Evolutionary conservation across 1,140 invertebrate genomes (phyloP).

Genomic region (Eueides isabella): DNA sequence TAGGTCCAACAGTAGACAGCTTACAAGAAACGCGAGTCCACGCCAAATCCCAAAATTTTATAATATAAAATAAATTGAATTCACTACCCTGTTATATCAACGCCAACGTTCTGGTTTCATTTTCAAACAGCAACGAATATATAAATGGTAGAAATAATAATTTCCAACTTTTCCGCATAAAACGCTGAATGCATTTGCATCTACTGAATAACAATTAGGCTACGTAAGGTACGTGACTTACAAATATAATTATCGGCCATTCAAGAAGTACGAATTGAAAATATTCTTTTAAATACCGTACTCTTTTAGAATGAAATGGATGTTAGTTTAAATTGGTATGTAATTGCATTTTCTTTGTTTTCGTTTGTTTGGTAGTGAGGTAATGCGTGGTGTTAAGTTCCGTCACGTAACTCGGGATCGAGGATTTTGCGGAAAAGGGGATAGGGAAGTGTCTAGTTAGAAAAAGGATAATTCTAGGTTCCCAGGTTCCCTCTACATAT

Average conservation of each 20-base stretch:
- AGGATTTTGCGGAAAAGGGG: no score
- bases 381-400: no score
- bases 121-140: slow-evolving; percentile 1
- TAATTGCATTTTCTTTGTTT: neutral
- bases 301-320: neutral
- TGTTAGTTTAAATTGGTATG: neutral
- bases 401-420: no score
- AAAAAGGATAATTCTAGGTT: no score
- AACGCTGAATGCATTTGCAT: slow-evolving; percentile 39
- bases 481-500: no score
- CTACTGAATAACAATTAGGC: slow-evolving; percentile 31
- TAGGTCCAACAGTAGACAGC: no score
- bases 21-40: no score
- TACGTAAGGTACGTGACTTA: slow-evolving; percentile 36
- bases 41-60: no score
- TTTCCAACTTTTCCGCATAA: slow-evolving; percentile 27
- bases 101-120: neutral
- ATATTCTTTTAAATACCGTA: slow-evolving; percentile 14
- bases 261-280: slow-evolving; percentile 2
- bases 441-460: no score
- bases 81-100: neutral
- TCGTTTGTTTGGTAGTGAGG: no score
- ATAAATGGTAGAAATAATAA: slow-evolving; percentile 20
- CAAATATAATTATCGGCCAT: slow-evolving; percentile 35
- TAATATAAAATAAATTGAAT: no score